Conservation (phyloP, 2,797 vertebrate species). For the Morelia viridis region DNA sequence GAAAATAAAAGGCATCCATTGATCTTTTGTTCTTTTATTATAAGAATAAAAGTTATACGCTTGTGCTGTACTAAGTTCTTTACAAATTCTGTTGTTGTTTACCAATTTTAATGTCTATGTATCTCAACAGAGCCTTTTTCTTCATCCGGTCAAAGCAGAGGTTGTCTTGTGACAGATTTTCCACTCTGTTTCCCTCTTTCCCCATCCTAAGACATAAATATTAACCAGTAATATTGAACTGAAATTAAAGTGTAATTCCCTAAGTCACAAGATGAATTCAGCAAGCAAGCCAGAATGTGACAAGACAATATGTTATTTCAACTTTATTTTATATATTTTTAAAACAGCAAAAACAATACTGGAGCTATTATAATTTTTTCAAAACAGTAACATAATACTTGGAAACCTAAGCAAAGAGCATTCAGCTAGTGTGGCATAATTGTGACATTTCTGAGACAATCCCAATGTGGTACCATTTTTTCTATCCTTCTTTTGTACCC, state of each 20-base stretch:
- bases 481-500: not conserved
- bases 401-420: not conserved
- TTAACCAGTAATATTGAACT: constrained; percentile 21
- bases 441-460: not conserved
- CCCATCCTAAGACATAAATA: constrained; percentile 20
- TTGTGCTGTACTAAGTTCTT: constrained; percentile 2
- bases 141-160: not conserved
- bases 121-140: constrained; percentile 2
- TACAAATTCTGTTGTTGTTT: constrained; percentile 38
- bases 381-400: not conserved
- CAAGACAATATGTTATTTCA: not conserved
- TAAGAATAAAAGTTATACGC: not conserved
- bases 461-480: not conserved
- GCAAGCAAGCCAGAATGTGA: not conserved
- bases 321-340: not conserved
- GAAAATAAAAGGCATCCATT: not conserved
- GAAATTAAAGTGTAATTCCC: constrained; percentile 24
- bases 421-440: not conserved
- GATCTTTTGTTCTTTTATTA: constrained; percentile 6
- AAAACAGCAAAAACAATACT: fast-evolving
- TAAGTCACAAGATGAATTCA: constrained; percentile 18
- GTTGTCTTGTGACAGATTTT: constrained; percentile 21
- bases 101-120: not conserved
- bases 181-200: constrained; percentile 5
- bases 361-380: not conserved